A percentile compares a stretch with the other conserved stretches of the same genome.
These are phyloP conservation scores for Stenopsyche tienmushanensis DNA, from an alignment of 1,140 invertebrate genomes.

Conservation along the genomic window DNA sequence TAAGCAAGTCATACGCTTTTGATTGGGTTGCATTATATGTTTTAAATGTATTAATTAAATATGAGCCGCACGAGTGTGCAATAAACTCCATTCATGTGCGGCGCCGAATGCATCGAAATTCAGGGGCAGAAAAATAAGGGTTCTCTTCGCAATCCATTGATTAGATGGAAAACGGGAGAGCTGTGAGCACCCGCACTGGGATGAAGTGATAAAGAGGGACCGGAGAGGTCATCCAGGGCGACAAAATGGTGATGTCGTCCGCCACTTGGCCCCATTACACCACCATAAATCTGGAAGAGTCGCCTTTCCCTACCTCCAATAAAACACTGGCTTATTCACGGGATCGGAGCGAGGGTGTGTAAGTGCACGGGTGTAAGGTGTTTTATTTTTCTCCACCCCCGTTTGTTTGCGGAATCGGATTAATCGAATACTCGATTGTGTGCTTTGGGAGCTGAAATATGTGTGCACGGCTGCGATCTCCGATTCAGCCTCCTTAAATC, in stretches of 20 bases:
- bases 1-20: too few species aligned
- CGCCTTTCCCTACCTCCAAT: not conserved
- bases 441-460: too few species aligned
- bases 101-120: not conserved
- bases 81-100: not conserved
- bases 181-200: too few species aligned
- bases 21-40: too few species aligned
- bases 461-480: too few species aligned
- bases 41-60: not conserved
- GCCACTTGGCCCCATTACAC: constrained; percentile 39
- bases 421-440: constrained; percentile 27
- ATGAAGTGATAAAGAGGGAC: constrained; percentile 25
- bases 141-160: not conserved
- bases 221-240: constrained; percentile 31
- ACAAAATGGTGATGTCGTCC: constrained; percentile 34
- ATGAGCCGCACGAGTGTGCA: not conserved
- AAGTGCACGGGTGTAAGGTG: not conserved
- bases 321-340: constrained; percentile 10
- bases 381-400: constrained; percentile 20
- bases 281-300: constrained; percentile 33
- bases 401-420: constrained; percentile 33
- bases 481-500: too few species aligned
- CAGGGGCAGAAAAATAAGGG: not conserved
- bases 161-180: too few species aligned
- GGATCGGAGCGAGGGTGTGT: not conserved